Conservation (phyloP, 2,113 vertebrate genomes). For the Tenrec ecaudatus region DNA sequence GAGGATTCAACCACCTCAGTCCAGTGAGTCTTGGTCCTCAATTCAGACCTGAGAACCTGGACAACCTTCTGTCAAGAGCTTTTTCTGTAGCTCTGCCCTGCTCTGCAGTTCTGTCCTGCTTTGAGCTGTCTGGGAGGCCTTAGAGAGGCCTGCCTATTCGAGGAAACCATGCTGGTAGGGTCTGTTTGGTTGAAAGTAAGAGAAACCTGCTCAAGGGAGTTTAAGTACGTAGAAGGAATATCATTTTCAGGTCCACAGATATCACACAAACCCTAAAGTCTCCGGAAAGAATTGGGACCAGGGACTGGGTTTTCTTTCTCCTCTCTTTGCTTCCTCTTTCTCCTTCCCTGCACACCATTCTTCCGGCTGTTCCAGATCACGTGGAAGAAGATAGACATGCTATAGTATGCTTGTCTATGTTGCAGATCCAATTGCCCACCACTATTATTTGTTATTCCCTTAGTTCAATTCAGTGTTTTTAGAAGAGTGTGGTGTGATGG, state of each 20-base stretch:
- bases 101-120: background rate
- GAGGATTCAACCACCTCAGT: background rate
- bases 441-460: background rate
- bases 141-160: background rate
- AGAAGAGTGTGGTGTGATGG: background rate
- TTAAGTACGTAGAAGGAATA: background rate
- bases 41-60: background rate
- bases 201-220: background rate
- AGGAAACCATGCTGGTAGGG: background rate
- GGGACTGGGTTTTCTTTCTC: background rate
- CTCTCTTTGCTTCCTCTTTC: background rate
- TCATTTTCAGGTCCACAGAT: background rate
- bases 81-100: background rate
- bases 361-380: background rate
- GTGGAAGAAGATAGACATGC: background rate
- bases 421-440: background rate
- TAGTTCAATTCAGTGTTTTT: background rate
- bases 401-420: background rate
- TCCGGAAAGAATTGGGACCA: background rate
- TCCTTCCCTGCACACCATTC: background rate
- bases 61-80: background rate
- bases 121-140: background rate
- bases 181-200: background rate
- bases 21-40: background rate
- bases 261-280: background rate